Percentiles rank a stretch among this genome's conserved stretches.
These are phyloP conservation scores for Thryonomys swinderianus DNA, from an alignment of 2,113 vertebrate genomes.

Conservation along the genomic window DNA sequence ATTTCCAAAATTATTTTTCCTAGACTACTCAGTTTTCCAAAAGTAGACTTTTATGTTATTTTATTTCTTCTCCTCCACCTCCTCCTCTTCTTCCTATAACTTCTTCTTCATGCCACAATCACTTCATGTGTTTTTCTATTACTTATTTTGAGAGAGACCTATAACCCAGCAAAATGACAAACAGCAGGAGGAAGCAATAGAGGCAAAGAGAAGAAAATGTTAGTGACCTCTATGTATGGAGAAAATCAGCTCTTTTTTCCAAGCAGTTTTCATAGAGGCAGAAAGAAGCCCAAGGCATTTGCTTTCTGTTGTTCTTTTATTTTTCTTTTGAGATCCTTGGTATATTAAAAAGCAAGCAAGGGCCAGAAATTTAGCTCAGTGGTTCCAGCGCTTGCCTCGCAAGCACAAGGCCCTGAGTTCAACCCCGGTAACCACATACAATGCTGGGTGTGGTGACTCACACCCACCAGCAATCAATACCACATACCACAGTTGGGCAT, in stretches of 20 bases:
- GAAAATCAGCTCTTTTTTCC: neutral
- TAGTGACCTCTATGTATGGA: neutral
- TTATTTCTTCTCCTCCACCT: no score
- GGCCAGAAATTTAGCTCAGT: no score
- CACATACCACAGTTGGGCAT: no score
- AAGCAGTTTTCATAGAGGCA: neutral
- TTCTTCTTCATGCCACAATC: neutral
- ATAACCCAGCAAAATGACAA: neutral
- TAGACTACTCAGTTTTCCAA: constrained; percentile 37
- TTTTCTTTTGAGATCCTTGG: neutral
- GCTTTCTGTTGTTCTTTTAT: neutral
- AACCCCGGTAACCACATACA: no score
- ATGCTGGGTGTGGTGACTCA: no score
- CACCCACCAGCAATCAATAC: no score
- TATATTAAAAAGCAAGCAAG: neutral
- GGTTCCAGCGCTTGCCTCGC: no score
- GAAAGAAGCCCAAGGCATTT: neutral
- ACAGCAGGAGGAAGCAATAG: neutral
- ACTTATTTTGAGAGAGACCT: constrained; percentile 11
- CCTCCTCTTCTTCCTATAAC: neutral
- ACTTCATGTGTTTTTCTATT: constrained; percentile 22
- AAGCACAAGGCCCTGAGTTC: no score
- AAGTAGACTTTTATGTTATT: neutral
- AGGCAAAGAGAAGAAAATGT: constrained; percentile 12
- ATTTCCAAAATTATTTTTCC: constrained; percentile 24